Conservation (phyloP, 2,113 vertebrate genomes). For the Hypanus sabinus region DNA sequence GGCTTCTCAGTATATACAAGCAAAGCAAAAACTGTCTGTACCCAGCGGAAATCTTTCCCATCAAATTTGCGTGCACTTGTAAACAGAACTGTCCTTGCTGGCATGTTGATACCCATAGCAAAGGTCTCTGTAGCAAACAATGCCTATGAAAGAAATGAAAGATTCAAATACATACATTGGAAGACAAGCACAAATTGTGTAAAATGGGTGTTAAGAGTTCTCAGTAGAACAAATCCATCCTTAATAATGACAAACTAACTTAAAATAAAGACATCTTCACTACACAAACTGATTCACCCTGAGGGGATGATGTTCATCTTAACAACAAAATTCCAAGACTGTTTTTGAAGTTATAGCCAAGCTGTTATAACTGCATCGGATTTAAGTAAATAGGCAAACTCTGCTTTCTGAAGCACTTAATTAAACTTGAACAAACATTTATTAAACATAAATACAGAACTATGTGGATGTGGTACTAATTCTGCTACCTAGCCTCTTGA, state of each 20-base stretch:
- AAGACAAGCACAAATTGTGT: constrained; percentile 7
- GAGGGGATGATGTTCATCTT: not conserved
- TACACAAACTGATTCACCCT: not conserved
- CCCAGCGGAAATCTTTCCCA: constrained; percentile 93
- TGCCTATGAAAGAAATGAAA: constrained; percentile 61
- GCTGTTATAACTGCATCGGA: not conserved
- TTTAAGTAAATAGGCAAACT: not conserved
- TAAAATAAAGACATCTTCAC: not conserved
- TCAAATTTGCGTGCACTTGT: constrained; percentile 94
- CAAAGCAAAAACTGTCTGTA: constrained; percentile 45
- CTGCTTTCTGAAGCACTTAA: not conserved
- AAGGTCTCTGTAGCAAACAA: constrained; percentile 97
- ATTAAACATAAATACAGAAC: not conserved
- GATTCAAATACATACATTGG: not conserved
- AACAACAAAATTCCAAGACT: not conserved
- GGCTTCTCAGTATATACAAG: not conserved
- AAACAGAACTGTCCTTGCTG: constrained; percentile 93
- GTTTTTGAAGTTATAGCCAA: not conserved
- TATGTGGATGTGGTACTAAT: not conserved
- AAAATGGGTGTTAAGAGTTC: not conserved
- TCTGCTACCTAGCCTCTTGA: not conserved
- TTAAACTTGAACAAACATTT: not conserved
- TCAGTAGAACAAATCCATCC: not conserved
- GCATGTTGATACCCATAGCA: constrained; percentile 99
- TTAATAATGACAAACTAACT: not conserved